phyloP scores from a whole-genome alignment of 2,113 vertebrate genomes.

The Isichthys henryi region DNA sequence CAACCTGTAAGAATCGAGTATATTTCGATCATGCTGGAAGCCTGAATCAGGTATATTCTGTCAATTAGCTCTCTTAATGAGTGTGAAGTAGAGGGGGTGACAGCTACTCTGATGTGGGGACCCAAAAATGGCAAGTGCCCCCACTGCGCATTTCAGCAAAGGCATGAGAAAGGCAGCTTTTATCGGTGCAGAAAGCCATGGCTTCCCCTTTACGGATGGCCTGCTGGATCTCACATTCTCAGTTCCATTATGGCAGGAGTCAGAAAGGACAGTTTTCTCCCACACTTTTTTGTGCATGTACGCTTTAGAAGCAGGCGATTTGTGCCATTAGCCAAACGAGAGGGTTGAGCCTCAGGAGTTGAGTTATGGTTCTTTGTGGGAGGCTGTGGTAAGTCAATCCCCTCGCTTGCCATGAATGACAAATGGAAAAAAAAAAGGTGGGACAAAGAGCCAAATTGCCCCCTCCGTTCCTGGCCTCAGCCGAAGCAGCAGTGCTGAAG shows the following conservation, averaged over 20 bases:
- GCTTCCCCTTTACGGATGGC: background rate
- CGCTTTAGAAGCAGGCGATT: background rate
- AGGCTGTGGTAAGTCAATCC: background rate
- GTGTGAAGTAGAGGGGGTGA: slow-evolving; percentile 27
- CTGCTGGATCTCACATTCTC: background rate
- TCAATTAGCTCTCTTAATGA: slow-evolving; percentile 38
- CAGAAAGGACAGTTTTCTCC: background rate
- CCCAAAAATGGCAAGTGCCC: background rate
- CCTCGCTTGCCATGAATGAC: background rate
- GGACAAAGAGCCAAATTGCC: background rate
- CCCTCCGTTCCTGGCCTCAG: background rate
- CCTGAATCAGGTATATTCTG: slow-evolving; percentile 47
- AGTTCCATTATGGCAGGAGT: background rate
- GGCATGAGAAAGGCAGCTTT: background rate
- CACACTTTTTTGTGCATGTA: background rate
- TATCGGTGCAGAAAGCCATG: background rate
- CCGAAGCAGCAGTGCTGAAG: background rate
- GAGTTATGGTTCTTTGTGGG: background rate
- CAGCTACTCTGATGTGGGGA: slow-evolving; percentile 22
- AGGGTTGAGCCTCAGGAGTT: background rate
- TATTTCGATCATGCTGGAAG: slow-evolving; percentile 33
- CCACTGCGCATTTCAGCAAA: background rate
- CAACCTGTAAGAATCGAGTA: slow-evolving; percentile 30
- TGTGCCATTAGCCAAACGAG: background rate
- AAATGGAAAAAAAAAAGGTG: background rate